Conservation (phyloP, 1,140 invertebrate genomes). For the Steinernema khuongi region DNA sequence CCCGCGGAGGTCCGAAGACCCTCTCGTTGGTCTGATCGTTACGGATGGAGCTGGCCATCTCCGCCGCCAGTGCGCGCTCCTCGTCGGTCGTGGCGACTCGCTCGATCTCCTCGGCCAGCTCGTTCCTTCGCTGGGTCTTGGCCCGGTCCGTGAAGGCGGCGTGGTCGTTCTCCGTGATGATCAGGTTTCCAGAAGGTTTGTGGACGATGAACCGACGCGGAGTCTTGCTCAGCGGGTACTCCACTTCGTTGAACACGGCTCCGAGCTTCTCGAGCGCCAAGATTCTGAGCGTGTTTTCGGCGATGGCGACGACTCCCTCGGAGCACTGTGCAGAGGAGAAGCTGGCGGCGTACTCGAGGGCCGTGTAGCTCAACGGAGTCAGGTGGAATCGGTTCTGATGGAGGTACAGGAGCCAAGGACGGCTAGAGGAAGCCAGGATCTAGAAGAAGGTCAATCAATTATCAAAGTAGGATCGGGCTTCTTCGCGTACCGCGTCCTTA, state of each 20-base stretch:
- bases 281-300: constrained; percentile 89
- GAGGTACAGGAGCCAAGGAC: constrained; percentile 96
- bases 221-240: constrained; percentile 85
- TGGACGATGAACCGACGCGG: constrained; percentile 91
- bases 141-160: constrained; percentile 96
- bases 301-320: constrained; percentile 98
- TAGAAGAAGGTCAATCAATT: constrained; percentile 53
- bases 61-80: constrained; percentile 84
- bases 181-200: constrained; percentile 80
- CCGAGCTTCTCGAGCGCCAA: constrained; percentile 95
- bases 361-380: constrained; percentile 53
- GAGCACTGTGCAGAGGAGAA: constrained; percentile 98
- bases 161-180: constrained; percentile 89
- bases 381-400: constrained; percentile 76
- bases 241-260: constrained; percentile 91
- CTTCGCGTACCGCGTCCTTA: constrained; percentile 74
- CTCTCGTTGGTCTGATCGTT: constrained; percentile 87
- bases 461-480: constrained; percentile 24
- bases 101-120: constrained; percentile 83
- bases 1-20: constrained; percentile 89
- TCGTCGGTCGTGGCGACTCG: constrained; percentile 85
- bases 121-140: constrained; percentile 78
- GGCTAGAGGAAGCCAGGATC: constrained; percentile 89
- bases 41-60: constrained; percentile 92
- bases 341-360: constrained; percentile 89